Conservation (phyloP, 2,113 vertebrate genomes). For the Trinectes maculatus region DNA sequence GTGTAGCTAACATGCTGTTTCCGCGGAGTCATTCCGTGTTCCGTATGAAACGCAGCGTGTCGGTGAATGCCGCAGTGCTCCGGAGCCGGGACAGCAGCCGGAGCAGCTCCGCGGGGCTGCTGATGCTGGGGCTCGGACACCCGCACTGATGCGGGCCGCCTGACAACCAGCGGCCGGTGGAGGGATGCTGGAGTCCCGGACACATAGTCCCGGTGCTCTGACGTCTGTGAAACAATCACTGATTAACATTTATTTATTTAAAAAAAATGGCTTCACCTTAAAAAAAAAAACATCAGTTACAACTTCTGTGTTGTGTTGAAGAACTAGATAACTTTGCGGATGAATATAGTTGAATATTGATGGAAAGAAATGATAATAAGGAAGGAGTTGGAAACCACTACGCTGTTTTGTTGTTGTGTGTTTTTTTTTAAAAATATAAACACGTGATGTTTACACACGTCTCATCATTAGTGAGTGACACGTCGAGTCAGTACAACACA, state of each 20-base stretch:
- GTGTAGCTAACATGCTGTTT: neutral
- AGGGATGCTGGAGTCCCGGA: slow-evolving; percentile 35
- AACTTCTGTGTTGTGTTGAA: slow-evolving; percentile 39
- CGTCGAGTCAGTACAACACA: neutral
- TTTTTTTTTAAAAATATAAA: too few relatives aligned
- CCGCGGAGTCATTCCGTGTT: neutral
- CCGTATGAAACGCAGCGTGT: neutral
- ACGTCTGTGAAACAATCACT: too few relatives aligned
- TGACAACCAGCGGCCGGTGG: too few relatives aligned
- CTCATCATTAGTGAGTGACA: neutral
- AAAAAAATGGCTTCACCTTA: neutral
- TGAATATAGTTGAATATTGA: neutral
- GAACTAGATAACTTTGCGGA: slow-evolving; percentile 34
- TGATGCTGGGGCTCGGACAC: slow-evolving; percentile 49
- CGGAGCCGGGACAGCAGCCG: slow-evolving; percentile 46
- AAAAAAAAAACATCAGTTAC: slow-evolving; percentile 16
- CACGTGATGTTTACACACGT: too few relatives aligned
- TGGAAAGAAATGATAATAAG: neutral
- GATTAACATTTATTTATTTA: too few relatives aligned
- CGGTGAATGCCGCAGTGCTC: slow-evolving; percentile 50
- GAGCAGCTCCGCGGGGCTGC: slow-evolving; percentile 19
- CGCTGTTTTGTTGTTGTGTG: too few relatives aligned
- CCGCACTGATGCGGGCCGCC: slow-evolving; percentile 50
- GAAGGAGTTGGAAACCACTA: neutral
- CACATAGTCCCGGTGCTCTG: neutral